Evolutionary conservation across 2,888 invertebrate genomes (phyloP).

Genomic region (Acanthosepion esculentum): DNA sequence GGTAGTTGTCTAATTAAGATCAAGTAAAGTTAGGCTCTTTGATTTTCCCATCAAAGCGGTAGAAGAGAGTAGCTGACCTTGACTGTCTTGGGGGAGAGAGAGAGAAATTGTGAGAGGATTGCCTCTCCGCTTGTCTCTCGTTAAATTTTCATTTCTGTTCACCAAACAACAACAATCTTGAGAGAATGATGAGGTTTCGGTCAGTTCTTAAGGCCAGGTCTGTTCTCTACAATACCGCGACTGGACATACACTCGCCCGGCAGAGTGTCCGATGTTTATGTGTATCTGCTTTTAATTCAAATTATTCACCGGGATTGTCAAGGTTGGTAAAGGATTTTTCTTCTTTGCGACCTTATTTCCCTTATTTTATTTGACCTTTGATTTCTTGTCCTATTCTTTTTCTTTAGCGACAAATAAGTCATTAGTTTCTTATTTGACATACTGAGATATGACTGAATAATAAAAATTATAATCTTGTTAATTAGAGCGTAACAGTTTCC

Average conservation of each 20-base stretch:
- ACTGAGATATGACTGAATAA: too few species aligned
- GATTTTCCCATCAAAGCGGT: not conserved
- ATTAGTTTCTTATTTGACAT: too few species aligned
- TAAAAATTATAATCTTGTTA: too few species aligned
- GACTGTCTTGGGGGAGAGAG: slow-evolving; percentile 19
- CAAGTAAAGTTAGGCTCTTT: not conserved
- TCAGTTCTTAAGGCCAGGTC: slow-evolving; percentile 36
- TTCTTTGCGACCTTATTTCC: not conserved
- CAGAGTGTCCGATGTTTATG: slow-evolving; percentile 11
- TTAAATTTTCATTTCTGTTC: not conserved
- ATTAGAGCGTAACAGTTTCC: too few species aligned
- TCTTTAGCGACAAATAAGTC: too few species aligned
- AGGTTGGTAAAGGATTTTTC: not conserved
- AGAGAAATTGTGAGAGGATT: not conserved
- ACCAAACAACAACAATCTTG: not conserved
- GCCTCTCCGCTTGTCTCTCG: not conserved
- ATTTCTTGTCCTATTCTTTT: too few species aligned
- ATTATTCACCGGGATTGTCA: not conserved
- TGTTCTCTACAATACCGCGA: not conserved
- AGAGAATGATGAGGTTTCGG: slow-evolving; percentile 13
- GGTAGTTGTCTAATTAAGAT: not conserved
- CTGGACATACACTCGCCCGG: not conserved
- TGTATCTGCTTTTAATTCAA: not conserved
- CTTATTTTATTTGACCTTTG: not conserved
- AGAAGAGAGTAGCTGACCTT: slow-evolving; percentile 9